Conservation (phyloP, 2,888 invertebrate species). For the Drosophila birchii region DNA sequence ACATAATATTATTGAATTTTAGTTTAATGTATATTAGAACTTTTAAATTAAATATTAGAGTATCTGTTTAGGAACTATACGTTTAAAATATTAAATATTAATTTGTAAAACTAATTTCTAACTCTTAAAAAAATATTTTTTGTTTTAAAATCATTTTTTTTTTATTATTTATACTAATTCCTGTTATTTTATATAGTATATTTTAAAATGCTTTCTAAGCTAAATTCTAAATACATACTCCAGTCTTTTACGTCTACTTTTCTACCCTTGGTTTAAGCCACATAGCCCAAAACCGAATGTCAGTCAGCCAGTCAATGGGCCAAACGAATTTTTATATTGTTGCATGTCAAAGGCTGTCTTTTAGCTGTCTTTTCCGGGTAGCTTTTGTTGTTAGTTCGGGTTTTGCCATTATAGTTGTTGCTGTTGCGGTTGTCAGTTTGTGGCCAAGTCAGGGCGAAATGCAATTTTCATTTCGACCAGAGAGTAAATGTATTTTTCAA, state of each 20-base stretch:
- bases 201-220: neutral
- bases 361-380: slow-evolving; percentile 21
- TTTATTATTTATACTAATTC: neutral
- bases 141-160: too few species aligned
- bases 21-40: neutral
- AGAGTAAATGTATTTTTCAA: slow-evolving; percentile 15
- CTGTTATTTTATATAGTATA: too few species aligned
- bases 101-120: too few species aligned
- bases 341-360: slow-evolving; percentile 55
- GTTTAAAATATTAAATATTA: too few species aligned
- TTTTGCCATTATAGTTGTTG: slow-evolving; percentile 24
- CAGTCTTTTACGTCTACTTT: neutral
- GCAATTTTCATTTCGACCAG: slow-evolving; percentile 48
- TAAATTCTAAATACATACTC: neutral
- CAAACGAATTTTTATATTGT: slow-evolving; percentile 56
- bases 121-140: too few species aligned
- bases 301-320: slow-evolving; percentile 53
- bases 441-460: slow-evolving; percentile 45
- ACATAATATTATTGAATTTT: neutral
- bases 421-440: slow-evolving; percentile 45
- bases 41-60: neutral
- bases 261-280: neutral
- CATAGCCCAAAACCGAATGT: slow-evolving; percentile 39
- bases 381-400: slow-evolving; percentile 18
- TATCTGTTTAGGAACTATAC: neutral